Conservation (phyloP, 2,797 vertebrate genomes). For the Anableps anableps region DNA sequence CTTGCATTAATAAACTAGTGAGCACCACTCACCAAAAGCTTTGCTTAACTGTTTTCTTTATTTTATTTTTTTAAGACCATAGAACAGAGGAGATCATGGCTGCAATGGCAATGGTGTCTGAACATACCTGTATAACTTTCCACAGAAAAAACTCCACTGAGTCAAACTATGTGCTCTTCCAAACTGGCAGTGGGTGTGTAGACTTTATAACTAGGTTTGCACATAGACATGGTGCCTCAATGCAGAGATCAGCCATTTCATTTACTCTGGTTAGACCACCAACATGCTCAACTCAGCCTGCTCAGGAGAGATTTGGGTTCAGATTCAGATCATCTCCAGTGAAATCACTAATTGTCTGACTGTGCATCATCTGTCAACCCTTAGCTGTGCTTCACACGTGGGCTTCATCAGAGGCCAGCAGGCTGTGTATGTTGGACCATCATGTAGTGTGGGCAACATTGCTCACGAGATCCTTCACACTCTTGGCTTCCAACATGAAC, state of each 20-base stretch:
- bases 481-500: constrained; percentile 77
- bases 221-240: not conserved
- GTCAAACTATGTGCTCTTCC: constrained; percentile 56
- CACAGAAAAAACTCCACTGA: constrained; percentile 33
- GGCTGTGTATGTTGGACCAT: constrained; percentile 10
- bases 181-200: constrained; percentile 27
- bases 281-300: not conserved
- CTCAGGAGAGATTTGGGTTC: not conserved
- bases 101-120: constrained; percentile 62
- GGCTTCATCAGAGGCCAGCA: constrained; percentile 63
- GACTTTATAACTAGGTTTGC: not conserved
- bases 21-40: not conserved
- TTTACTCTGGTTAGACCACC: not conserved
- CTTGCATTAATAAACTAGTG: not conserved
- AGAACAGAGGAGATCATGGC: constrained; percentile 26
- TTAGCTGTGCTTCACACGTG: constrained; percentile 72
- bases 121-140: constrained; percentile 68
- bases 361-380: not conserved
- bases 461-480: constrained; percentile 76
- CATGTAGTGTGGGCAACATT: constrained; percentile 65
- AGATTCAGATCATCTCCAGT: not conserved
- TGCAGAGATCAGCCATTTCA: not conserved
- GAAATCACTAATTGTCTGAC: not conserved
- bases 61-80: constrained; percentile 20
- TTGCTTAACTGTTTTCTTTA: not conserved